phyloP scores from a whole-genome alignment of 2,797 vertebrate species.

The Erethizon dorsatum region DNA sequence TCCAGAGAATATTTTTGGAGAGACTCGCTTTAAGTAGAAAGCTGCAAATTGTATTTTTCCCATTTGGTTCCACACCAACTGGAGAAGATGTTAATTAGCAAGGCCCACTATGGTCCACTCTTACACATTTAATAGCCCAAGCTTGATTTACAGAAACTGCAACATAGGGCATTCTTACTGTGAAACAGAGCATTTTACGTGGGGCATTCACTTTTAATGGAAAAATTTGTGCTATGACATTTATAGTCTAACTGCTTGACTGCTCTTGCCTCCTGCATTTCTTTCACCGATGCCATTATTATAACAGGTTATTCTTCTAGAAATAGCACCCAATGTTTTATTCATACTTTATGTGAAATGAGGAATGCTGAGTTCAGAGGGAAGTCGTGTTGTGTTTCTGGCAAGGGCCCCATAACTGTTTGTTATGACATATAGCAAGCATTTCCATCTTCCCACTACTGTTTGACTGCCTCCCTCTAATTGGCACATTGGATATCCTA shows the following conservation, averaged over 20 bases:
- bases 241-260: constrained; percentile 13
- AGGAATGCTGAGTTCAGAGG: constrained; percentile 33
- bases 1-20: constrained; percentile 27
- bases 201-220: constrained; percentile 63
- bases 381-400: constrained; percentile 15
- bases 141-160: neutral
- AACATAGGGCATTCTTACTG: constrained; percentile 9
- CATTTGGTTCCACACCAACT: neutral
- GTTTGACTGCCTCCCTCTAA: neutral
- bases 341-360: constrained; percentile 61
- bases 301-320: constrained; percentile 68
- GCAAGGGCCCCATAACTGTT: neutral
- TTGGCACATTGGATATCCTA: neutral
- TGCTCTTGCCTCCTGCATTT: neutral
- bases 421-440: neutral
- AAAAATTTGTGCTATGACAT: constrained; percentile 33
- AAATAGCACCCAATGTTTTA: constrained; percentile 71
- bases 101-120: neutral
- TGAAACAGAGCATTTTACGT: constrained; percentile 56
- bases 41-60: constrained; percentile 30
- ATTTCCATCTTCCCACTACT: neutral
- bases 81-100: constrained; percentile 57
- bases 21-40: constrained; percentile 47
- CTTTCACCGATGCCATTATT: constrained; percentile 65
- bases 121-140: neutral